Evolutionary conservation across 1,140 invertebrate species (phyloP), one percentile per base, ranked within the genome.

Genomic region (Goniozus legneri): DNA sequence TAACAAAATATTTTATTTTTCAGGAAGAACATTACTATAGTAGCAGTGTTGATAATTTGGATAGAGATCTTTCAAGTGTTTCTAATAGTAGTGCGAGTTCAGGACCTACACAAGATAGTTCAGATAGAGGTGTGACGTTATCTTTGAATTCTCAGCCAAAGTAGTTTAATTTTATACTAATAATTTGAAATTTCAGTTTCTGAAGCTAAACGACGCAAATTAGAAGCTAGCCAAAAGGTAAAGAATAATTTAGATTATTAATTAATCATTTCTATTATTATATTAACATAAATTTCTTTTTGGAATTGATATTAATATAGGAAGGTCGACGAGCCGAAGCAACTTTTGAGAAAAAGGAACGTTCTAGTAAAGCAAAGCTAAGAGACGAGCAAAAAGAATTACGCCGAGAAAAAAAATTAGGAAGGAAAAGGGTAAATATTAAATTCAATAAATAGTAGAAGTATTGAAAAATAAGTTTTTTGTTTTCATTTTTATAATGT

Each of bases 191-290:
- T 50, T 41, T 47, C 20, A 44, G 50, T 56, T 52, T 45, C 42
- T 58, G 65, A 90, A 73, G 78, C 82, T 56, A 91, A 91, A 78
- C 80, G 88, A 75, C 82, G 87, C 78, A 91, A 89, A 83, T 62
- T 89, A 68, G 88, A 91, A 69, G 79, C 73, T 68, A 76, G 80
- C 64, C 82, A 82, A 71, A 90, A 90, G 85, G 87, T 89, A 80
- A 82, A 82, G n/a, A n/a, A n/a, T n/a, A n/a, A n/a, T n/a, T n/a
- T n/a, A n/a, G n/a, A n/a, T n/a, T n/a, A n/a, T n/a, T n/a, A n/a
- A n/a, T n/a, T n/a, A n/a, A n/a, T n/a, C n/a, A n/a, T n/a, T n/a
- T n/a, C n/a, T n/a, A n/a, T n/a, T n/a, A n/a, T n/a, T n/a, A n/a
- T n/a, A n/a, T n/a, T n/a, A n/a, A n/a, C n/a, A n/a, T n/a, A n/a